Conservation (phyloP, 1,140 invertebrate species). For the Drosophila seguyi region DNA sequence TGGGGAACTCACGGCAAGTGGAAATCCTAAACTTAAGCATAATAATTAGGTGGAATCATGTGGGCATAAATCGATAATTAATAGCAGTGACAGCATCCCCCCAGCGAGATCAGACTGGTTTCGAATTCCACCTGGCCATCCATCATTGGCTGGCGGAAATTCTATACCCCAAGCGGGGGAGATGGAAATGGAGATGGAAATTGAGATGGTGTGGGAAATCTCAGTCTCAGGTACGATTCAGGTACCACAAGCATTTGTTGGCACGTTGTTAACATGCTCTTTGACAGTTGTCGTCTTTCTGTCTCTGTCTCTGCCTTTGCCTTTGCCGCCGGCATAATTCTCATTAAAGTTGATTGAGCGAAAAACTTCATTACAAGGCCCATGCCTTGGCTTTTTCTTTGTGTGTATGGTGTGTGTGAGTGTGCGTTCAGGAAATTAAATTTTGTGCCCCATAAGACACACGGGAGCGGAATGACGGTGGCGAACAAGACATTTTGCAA, state of each 20-base stretch:
- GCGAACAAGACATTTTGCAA: conserved; percentile 61
- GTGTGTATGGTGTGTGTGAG: conserved; percentile 9
- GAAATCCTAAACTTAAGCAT: conserved; percentile 17
- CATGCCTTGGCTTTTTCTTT: conserved; percentile 10
- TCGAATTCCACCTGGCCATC: conserved; percentile 25
- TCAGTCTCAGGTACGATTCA: conserved; percentile 11
- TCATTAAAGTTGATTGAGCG: conserved; percentile 83
- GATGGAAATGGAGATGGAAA: not conserved
- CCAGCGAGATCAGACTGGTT: conserved; percentile 6
- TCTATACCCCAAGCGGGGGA: conserved; percentile 10
- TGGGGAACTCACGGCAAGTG: not conserved
- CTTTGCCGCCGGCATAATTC: conserved; percentile 64
- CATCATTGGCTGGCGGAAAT: conserved; percentile 46
- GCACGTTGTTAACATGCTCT: conserved; percentile 76
- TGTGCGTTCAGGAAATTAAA: conserved; percentile 69
- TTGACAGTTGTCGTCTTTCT: conserved; percentile 58
- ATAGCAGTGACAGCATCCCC: conserved; percentile 1
- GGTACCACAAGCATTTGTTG: conserved; percentile 49
- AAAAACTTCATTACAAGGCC: conserved; percentile 75
- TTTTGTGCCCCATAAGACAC: conserved; percentile 71
- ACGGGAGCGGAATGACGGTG: not conserved
- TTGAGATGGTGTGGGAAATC: not conserved
- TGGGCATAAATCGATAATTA: conserved; percentile 38
- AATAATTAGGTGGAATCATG: conserved; percentile 26
- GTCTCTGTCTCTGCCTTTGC: conserved; percentile 3